These are phyloP conservation scores for Pelobates fuscus DNA, from an alignment of 2,113 vertebrate species.

Conservation along the genomic window DNA sequence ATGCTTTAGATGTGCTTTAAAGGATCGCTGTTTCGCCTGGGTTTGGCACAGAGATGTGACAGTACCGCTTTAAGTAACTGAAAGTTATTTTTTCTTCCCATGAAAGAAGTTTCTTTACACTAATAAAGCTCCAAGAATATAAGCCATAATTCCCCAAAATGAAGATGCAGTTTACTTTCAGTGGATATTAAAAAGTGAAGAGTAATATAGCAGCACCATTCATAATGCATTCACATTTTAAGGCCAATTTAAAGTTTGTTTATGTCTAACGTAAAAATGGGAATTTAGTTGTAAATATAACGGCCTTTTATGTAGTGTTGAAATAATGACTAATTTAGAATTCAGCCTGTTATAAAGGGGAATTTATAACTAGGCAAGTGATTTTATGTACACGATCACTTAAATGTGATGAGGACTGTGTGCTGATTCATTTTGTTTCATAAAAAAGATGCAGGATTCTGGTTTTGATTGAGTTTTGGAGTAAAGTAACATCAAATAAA, in stretches of 20 bases:
- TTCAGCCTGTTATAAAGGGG: constrained; percentile 43
- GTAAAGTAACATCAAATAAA: constrained; percentile 21
- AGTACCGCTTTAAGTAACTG: background rate
- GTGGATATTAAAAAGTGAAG: constrained; percentile 47
- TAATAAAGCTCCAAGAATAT: constrained; percentile 25
- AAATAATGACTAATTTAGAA: constrained; percentile 48
- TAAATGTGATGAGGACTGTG: constrained; percentile 37
- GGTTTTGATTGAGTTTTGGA: constrained; percentile 20
- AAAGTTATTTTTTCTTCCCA: background rate
- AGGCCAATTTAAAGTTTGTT: constrained; percentile 48
- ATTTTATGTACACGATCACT: constrained; percentile 37
- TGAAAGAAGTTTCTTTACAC: constrained; percentile 7
- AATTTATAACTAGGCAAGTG: constrained; percentile 37
- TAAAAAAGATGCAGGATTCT: constrained; percentile 31
- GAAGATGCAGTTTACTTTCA: constrained; percentile 34
- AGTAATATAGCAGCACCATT: constrained; percentile 33
- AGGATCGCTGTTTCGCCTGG: too few relatives aligned
- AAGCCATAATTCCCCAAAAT: constrained; percentile 24
- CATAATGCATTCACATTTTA: constrained; percentile 44
- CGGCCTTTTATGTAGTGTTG: constrained; percentile 36
- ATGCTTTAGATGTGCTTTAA: too few relatives aligned
- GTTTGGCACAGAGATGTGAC: too few relatives aligned
- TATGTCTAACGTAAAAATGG: constrained; percentile 43
- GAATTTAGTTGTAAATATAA: constrained; percentile 47
- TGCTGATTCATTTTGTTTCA: constrained; percentile 37